Conservation (phyloP, 2,888 invertebrate genomes). For the Nemotelus nigrinus region DNA sequence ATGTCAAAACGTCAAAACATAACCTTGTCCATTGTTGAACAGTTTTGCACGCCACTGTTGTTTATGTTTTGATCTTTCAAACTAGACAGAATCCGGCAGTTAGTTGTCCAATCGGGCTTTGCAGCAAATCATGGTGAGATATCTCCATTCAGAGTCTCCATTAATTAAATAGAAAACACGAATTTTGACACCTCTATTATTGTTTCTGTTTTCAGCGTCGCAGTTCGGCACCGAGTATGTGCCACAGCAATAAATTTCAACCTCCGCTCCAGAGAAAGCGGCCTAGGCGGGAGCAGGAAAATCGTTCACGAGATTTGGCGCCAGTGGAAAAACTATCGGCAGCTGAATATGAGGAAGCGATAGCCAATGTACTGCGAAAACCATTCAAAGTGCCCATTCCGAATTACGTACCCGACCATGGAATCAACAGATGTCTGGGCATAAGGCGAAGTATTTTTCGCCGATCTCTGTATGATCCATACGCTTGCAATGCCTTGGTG, state of each 20-base stretch:
- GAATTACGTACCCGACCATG: conserved; percentile 81
- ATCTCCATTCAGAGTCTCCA: not conserved
- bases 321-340: conserved; percentile 56
- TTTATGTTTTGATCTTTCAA: not conserved
- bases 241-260: conserved; percentile 66
- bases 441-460: conserved; percentile 70
- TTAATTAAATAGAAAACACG: not conserved
- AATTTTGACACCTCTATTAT: not conserved
- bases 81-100: too few relatives aligned
- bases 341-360: conserved; percentile 80
- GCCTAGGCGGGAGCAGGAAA: conserved; percentile 65
- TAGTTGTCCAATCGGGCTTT: too few relatives aligned
- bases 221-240: conserved; percentile 84
- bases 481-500: conserved; percentile 90
- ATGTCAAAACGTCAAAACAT: conserved; percentile 6
- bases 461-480: conserved; percentile 88
- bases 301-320: conserved; percentile 53
- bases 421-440: conserved; percentile 81
- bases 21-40: conserved; percentile 4
- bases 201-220: conserved; percentile 65
- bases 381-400: conserved; percentile 95
- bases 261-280: conserved; percentile 68
- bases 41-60: conserved; percentile 2
- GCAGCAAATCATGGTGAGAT: too few relatives aligned
- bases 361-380: conserved; percentile 81